Evolutionary conservation across 2,888 invertebrate species (phyloP), one percentile per base, ranked within the genome.

Genomic region (Tuta absoluta): DNA sequence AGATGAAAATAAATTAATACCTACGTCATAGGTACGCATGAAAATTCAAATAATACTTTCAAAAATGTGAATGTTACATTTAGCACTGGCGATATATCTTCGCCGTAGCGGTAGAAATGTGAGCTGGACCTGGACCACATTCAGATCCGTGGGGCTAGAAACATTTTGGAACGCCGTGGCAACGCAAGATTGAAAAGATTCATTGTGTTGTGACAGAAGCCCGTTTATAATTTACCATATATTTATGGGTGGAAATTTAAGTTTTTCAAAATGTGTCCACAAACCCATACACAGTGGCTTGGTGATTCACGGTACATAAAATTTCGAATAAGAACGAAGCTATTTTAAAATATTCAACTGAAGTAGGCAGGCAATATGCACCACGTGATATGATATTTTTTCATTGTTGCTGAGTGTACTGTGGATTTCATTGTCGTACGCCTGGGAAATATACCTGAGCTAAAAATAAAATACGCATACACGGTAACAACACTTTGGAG

Each of bases 361-460:
- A 4, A 28, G 28, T 2, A 28, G 28, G 3, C 5, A 28, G 28
- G 28, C 14, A 17, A 17, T 45, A 14, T 41, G 41, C 41, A 41
- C n/a, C n/a, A 14, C 14, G n/a, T n/a, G 14, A 1, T 3, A 53
- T 19, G 28, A 57, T n/a, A 28, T 63, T 63, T 63, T 57, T 63
- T 63, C 49, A 63, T 28, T 49, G 63, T 37, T 8, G 21, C 63
- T 63, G 45, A 63, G 63, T 63, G 57, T 45, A 56, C 41, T 48
- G 11, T 33, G 53, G 23, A 37, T 11, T 33, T n/a, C 14, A 62
- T 57, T 21, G 28, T 59, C 45, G n/a, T 57, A 57, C 5, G 51
- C n/a, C 21, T 21, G 45, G 57, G 14, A 48, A 57, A 61, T 49
- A 57, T 33, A 28, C 49, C 48, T 45, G 49, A 38, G 56, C 41